phyloP scores from a whole-genome alignment of 2,888 invertebrate species.

The Sipunculus nudus region DNA sequence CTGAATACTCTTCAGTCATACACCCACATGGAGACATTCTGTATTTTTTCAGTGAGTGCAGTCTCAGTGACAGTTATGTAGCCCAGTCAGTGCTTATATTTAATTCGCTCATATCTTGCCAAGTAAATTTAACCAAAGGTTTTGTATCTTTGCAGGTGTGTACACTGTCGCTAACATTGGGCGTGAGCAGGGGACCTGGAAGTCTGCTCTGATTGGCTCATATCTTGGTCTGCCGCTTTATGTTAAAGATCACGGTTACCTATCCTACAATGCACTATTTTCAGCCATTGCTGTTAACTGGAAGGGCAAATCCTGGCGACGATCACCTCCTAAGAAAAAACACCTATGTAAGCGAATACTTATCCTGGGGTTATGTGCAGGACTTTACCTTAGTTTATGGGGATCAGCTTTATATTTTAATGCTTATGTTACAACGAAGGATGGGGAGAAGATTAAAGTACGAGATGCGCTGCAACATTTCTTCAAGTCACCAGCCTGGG shows the following conservation, averaged over 20 bases:
- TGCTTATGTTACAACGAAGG: constrained; percentile 68
- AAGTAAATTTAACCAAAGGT: constrained; percentile 1
- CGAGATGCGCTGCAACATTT: constrained; percentile 90
- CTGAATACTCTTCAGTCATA: no score
- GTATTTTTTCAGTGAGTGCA: no score
- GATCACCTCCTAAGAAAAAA: constrained; percentile 2
- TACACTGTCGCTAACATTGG: constrained; percentile 93
- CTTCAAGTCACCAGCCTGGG: constrained; percentile 79
- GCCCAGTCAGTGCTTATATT: no score
- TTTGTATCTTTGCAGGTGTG: constrained; percentile 74
- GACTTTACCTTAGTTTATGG: constrained; percentile 79
- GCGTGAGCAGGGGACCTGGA: constrained; percentile 78
- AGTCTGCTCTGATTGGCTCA: constrained; percentile 77
- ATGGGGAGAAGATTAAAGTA: constrained; percentile 84
- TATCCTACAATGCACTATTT: constrained; percentile 38
- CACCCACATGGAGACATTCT: no score
- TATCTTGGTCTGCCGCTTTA: constrained; percentile 79
- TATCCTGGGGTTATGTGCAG: constrained; percentile 73
- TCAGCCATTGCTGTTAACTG: constrained; percentile 69
- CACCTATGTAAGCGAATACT: constrained; percentile 68
- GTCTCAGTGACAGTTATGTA: no score
- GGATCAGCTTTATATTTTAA: constrained; percentile 79
- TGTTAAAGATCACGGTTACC: no score
- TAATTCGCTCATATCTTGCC: background rate
- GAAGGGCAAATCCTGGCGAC: constrained; percentile 79